phyloP scores from a whole-genome alignment of 2,113 vertebrate species.

The Clinocottus analis region DNA sequence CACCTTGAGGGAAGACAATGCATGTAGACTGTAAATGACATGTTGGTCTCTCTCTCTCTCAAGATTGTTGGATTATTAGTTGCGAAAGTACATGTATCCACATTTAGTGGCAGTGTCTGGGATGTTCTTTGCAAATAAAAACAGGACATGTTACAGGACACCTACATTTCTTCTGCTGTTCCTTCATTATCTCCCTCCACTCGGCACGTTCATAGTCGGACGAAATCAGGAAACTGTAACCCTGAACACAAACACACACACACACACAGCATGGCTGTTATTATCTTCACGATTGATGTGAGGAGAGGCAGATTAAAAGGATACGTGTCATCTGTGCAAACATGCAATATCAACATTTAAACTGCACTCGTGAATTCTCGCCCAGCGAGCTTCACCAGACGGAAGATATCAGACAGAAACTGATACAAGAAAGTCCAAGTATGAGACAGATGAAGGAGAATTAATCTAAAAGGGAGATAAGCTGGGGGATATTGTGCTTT shows the following conservation, averaged over 20 bases:
- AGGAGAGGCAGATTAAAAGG: background rate
- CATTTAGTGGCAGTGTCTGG: background rate
- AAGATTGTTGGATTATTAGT: background rate
- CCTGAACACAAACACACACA: slow-evolving; percentile 75
- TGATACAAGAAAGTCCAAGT: background rate
- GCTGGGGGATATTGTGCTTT: background rate
- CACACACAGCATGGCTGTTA: slow-evolving; percentile 4
- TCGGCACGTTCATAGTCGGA: slow-evolving; percentile 97
- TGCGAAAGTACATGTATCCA: background rate
- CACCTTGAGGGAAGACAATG: slow-evolving; percentile 80
- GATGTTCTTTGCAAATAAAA: background rate
- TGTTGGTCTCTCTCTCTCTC: background rate
- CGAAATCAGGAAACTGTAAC: slow-evolving; percentile 94
- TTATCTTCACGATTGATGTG: background rate
- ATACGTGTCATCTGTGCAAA: background rate
- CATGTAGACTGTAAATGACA: background rate
- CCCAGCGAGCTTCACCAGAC: background rate
- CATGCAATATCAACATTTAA: background rate
- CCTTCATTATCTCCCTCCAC: slow-evolving; percentile 94
- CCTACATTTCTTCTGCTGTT: slow-evolving; percentile 99
- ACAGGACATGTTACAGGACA: slow-evolving; percentile 29
- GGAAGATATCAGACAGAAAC: background rate
- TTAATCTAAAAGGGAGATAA: background rate
- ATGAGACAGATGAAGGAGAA: background rate
- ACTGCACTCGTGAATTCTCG: too few species aligned